Conservation (phyloP, 2,797 vertebrate species). For the Pelobates cultripes region DNA sequence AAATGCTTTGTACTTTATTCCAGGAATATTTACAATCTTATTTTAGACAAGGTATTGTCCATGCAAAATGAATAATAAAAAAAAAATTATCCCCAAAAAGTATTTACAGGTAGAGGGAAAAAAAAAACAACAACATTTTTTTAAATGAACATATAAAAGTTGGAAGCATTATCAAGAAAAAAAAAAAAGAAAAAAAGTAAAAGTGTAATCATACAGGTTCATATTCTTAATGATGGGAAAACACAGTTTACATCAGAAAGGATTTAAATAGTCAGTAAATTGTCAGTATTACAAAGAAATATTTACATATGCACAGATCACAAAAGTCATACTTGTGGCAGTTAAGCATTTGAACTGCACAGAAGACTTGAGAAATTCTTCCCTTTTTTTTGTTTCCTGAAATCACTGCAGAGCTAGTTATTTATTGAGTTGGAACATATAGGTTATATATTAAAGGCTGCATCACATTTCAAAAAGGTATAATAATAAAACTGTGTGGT, state of each 20-base stretch:
- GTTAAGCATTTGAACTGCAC: not conserved
- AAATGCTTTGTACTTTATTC: constrained; percentile 84
- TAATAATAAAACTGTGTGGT: not conserved
- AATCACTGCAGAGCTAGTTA: not conserved
- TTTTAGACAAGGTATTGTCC: constrained; percentile 67
- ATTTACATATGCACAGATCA: constrained; percentile 59
- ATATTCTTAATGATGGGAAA: constrained; percentile 38
- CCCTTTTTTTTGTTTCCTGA: not conserved
- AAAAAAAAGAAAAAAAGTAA: constrained; percentile 11
- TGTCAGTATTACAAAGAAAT: constrained; percentile 43
- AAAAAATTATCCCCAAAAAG: constrained; percentile 58
- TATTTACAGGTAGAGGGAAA: constrained; percentile 64
- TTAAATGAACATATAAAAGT: constrained; percentile 48
- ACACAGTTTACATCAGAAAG: constrained; percentile 58
- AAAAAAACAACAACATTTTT: constrained; percentile 10
- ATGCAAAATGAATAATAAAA: constrained; percentile 78
- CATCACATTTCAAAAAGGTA: not conserved
- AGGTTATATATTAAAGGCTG: no score
- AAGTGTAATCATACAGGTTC: not conserved
- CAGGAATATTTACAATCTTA: constrained; percentile 74
- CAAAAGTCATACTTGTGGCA: not conserved
- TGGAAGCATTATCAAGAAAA: constrained; percentile 38
- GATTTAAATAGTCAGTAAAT: constrained; percentile 52
- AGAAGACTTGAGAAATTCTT: not conserved
- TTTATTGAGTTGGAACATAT: not conserved